phyloP scores from a whole-genome alignment of 2,888 invertebrate genomes.

The Leptopilina syphax region DNA sequence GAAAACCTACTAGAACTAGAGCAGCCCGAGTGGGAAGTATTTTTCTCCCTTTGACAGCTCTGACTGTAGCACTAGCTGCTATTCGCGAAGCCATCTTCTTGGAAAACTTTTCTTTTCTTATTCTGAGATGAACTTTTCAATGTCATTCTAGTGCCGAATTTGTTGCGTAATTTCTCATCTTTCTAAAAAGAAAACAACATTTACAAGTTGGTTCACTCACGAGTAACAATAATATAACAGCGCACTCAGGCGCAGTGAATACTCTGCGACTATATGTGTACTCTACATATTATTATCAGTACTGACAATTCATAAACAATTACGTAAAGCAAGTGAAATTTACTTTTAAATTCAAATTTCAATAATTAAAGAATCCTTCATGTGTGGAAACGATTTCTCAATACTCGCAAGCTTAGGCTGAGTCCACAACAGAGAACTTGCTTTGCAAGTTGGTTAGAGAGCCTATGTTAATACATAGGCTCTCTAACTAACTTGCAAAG shows the following conservation, averaged over 20 bases:
- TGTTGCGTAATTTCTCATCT: constrained; percentile 34
- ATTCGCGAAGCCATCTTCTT: constrained; percentile 85
- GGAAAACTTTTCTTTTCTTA: constrained; percentile 27
- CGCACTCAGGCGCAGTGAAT: constrained; percentile 13
- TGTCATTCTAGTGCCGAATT: constrained; percentile 19
- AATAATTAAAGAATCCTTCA: not conserved
- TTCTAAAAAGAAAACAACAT: constrained; percentile 7
- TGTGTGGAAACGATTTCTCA: too few species aligned
- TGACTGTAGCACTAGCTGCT: constrained; percentile 91
- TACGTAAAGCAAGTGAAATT: too few species aligned
- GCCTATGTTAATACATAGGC: too few species aligned
- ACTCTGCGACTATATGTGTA: too few species aligned
- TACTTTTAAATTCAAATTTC: too few species aligned
- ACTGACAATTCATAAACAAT: too few species aligned
- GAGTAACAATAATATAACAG: not conserved
- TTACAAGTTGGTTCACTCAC: too few species aligned
- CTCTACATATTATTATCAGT: not conserved
- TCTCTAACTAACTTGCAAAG: too few species aligned
- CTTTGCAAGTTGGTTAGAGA: too few species aligned
- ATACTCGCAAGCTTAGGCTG: too few species aligned
- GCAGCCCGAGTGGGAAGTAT: constrained; percentile 91
- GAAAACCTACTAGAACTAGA: constrained; percentile 81
- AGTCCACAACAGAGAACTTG: too few species aligned
- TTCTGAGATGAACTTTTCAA: not conserved
- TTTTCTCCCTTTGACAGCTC: constrained; percentile 89